Conservation (phyloP, 2,797 vertebrate genomes). For the Sciurus carolinensis region DNA sequence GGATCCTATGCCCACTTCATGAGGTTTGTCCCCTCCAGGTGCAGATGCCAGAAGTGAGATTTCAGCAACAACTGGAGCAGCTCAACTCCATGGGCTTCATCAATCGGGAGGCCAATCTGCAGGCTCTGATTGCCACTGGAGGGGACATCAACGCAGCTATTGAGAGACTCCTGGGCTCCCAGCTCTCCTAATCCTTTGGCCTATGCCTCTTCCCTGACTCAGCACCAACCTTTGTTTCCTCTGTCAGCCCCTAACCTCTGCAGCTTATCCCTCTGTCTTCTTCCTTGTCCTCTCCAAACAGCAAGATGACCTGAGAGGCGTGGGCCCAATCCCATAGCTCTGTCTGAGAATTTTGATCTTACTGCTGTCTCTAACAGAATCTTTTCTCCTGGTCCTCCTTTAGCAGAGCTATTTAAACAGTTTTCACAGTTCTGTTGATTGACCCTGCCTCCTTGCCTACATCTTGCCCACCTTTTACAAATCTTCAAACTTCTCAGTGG, state of each 20-base stretch:
- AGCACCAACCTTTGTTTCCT: slow-evolving; percentile 32
- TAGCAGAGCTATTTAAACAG: not conserved
- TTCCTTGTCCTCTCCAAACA: slow-evolving; percentile 21
- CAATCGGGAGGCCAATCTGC: slow-evolving; percentile 98
- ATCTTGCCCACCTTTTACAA: not conserved
- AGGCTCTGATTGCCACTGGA: slow-evolving; percentile 98
- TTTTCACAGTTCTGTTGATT: not conserved
- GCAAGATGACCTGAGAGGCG: slow-evolving; percentile 17
- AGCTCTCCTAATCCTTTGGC: slow-evolving; percentile 94
- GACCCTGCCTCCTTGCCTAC: not conserved
- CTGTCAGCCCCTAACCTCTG: not conserved
- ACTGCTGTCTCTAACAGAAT: slow-evolving; percentile 7
- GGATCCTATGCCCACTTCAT: not conserved
- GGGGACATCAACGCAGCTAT: slow-evolving; percentile 99
- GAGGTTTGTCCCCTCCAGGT: slow-evolving; percentile 82
- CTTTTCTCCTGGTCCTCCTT: not conserved
- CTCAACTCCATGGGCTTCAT: slow-evolving; percentile 99
- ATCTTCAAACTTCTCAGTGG: not conserved
- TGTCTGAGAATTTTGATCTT: slow-evolving; percentile 30
- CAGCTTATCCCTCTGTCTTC: slow-evolving; percentile 24
- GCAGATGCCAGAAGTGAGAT: slow-evolving; percentile 96
- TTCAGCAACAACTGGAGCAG: slow-evolving; percentile 98
- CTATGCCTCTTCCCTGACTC: not conserved
- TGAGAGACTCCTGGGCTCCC: slow-evolving; percentile 99
- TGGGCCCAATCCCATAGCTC: not conserved